Evolutionary conservation across 2,888 invertebrate species (phyloP).

Genomic region (Lumbricus terrestris): DNA sequence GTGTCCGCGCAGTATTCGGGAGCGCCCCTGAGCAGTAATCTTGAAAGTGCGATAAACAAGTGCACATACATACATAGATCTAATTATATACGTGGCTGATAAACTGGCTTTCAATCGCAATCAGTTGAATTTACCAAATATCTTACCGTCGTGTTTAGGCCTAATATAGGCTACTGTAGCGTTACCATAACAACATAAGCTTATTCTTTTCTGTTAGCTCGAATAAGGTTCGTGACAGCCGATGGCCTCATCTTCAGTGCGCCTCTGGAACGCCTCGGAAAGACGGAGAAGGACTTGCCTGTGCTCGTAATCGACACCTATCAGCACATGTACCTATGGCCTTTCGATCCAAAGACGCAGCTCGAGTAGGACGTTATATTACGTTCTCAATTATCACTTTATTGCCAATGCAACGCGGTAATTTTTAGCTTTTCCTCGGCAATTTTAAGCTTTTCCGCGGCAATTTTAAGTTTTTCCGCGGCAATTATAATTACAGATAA

Average conservation of each 20-base stretch:
- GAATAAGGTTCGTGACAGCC: slow-evolving; percentile 91
- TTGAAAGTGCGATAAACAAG: no score
- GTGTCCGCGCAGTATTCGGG: no score
- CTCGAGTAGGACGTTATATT: slow-evolving; percentile 46
- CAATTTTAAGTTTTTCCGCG: no score
- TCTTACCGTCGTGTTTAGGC: not conserved
- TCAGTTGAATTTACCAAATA: not conserved
- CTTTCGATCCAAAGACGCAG: slow-evolving; percentile 65
- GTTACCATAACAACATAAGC: no score
- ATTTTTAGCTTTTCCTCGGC: no score
- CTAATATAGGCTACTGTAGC: not conserved
- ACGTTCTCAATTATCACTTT: not conserved
- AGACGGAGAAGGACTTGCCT: slow-evolving; percentile 83
- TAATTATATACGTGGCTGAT: no score
- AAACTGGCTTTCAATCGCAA: no score
- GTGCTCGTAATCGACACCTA: slow-evolving; percentile 97
- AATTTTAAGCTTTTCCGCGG: no score
- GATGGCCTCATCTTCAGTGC: slow-evolving; percentile 95
- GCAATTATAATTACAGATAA: no score
- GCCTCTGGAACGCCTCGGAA: slow-evolving; percentile 94
- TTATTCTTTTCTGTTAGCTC: slow-evolving; percentile 66
- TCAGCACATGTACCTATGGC: slow-evolving; percentile 96
- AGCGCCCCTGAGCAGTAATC: no score
- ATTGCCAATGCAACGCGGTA: no score
- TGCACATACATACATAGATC: no score